Conservation (phyloP, 2,888 invertebrate genomes). For the Synanthedon formicaeformis region DNA sequence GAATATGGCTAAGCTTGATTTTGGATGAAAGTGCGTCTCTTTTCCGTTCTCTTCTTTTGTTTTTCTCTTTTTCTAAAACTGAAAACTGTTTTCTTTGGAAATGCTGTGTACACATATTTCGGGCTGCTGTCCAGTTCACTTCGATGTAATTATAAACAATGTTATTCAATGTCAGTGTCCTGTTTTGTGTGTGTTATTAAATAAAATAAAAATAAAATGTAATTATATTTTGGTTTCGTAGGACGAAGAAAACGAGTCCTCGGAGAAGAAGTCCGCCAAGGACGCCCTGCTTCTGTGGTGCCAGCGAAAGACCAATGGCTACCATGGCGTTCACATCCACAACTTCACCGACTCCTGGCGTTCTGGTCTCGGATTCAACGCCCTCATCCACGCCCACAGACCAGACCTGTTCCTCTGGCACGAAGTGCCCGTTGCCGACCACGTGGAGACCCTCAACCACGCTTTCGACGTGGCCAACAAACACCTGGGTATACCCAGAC, state of each 20-base stretch:
- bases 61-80: no score
- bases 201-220: no score
- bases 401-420: slow-evolving; percentile 95
- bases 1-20: no score
- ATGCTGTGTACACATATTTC: background rate
- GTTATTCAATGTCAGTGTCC: no score
- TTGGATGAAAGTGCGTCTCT: no score
- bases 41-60: background rate
- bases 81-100: no score
- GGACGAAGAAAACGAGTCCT: slow-evolving; percentile 96
- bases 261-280: slow-evolving; percentile 98
- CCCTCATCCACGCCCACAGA: slow-evolving; percentile 96
- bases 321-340: slow-evolving; percentile 87
- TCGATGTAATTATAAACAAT: no score
- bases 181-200: no score
- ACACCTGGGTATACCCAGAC: slow-evolving; percentile 91
- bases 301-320: slow-evolving; percentile 97
- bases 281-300: slow-evolving; percentile 98
- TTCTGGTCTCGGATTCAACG: slow-evolving; percentile 97
- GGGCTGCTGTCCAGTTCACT: background rate
- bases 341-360: slow-evolving; percentile 96
- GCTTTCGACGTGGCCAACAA: slow-evolving; percentile 96
- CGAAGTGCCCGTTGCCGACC: slow-evolving; percentile 81
- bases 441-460: slow-evolving; percentile 96
- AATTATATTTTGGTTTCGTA: slow-evolving; percentile 38